Conservation (phyloP, 2,888 invertebrate species). For the Diachrysia chrysitis region DNA sequence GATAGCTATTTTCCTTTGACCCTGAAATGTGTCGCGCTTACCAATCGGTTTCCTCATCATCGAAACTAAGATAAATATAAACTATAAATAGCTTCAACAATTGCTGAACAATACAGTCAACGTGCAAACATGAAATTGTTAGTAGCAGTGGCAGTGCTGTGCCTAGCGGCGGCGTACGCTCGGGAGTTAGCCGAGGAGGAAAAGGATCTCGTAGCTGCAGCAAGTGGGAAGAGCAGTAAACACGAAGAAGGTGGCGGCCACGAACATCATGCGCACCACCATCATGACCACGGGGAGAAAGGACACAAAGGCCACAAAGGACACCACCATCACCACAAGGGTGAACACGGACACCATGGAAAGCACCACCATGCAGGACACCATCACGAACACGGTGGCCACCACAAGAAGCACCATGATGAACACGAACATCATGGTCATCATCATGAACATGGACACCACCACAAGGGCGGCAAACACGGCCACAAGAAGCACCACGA, state of each 20-base stretch:
- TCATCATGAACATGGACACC: slow-evolving; percentile 83
- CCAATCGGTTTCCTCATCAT: slow-evolving; percentile 80
- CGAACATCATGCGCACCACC: slow-evolving; percentile 80
- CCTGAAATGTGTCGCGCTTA: slow-evolving; percentile 44
- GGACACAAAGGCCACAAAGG: slow-evolving; percentile 84
- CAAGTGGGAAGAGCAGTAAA: slow-evolving; percentile 74
- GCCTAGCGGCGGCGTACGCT: slow-evolving; percentile 79
- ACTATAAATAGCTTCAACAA: slow-evolving; percentile 77
- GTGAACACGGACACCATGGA: slow-evolving; percentile 80
- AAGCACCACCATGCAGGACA: slow-evolving; percentile 82
- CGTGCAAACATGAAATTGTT: slow-evolving; percentile 80
- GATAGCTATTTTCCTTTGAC: slow-evolving; percentile 50
- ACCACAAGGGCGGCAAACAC: slow-evolving; percentile 83
- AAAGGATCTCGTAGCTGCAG: slow-evolving; percentile 81
- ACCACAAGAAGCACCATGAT: slow-evolving; percentile 83
- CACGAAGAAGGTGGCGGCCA: slow-evolving; percentile 82
- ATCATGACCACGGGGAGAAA: slow-evolving; percentile 80
- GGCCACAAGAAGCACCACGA: slow-evolving; percentile 83
- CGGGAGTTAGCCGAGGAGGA: slow-evolving; percentile 77
- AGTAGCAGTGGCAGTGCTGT: slow-evolving; percentile 75
- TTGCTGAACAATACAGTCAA: slow-evolving; percentile 67
- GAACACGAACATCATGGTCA: slow-evolving; percentile 81
- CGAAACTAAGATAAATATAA: slow-evolving; percentile 61
- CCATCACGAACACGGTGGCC: slow-evolving; percentile 81
- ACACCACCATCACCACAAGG: slow-evolving; percentile 84